Conservation (phyloP, 2,888 invertebrate genomes). For the Chloroclysta siterata region DNA sequence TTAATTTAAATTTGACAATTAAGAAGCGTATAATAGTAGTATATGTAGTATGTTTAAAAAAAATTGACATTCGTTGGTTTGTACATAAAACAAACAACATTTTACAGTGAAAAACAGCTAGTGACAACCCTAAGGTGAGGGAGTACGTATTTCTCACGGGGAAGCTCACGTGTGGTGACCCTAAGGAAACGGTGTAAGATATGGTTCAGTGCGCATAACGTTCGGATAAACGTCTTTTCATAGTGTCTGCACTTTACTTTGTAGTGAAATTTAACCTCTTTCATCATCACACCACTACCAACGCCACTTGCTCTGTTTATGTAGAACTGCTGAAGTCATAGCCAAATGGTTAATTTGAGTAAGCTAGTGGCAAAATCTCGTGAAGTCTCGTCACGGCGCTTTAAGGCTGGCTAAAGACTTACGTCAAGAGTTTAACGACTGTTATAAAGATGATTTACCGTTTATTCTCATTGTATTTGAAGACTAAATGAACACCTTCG, state of each 20-base stretch:
- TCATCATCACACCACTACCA: background rate
- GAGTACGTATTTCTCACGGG: constrained; percentile 74
- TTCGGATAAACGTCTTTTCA: constrained; percentile 47
- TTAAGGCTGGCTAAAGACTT: no score
- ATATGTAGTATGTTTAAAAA: no score
- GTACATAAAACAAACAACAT: background rate
- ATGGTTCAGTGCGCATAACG: constrained; percentile 79
- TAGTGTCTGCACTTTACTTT: constrained; percentile 27
- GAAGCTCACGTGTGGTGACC: constrained; percentile 57
- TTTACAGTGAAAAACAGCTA: background rate
- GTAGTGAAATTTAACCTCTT: constrained; percentile 25
- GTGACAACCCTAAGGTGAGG: constrained; percentile 36
- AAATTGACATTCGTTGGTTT: background rate
- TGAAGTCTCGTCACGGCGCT: background rate
- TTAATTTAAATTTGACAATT: background rate
- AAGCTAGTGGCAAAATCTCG: background rate
- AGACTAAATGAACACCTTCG: no score
- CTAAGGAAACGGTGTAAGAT: constrained; percentile 70
- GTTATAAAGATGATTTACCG: no score
- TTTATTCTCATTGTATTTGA: no score
- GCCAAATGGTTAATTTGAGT: background rate
- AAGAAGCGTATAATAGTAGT: no score
- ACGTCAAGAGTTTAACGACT: no score
- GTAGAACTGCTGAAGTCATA: background rate
- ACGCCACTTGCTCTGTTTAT: background rate